phyloP scores from a whole-genome alignment of 2,888 invertebrate genomes.

The Amaurobius ferox region DNA sequence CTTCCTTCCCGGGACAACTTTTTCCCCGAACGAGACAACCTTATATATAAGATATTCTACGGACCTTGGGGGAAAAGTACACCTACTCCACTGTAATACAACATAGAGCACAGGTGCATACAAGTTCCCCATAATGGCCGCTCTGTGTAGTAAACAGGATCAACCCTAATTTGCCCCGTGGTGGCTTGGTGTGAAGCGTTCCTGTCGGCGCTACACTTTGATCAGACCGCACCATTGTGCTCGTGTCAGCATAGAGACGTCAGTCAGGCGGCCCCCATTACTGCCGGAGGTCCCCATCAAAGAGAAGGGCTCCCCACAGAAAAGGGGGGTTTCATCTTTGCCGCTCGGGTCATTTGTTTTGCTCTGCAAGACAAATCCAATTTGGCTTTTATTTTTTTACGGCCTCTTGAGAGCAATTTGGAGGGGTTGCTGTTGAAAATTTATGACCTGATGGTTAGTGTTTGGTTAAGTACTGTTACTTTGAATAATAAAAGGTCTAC shows the following conservation, averaged over 20 bases:
- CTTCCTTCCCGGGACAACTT: too few species aligned
- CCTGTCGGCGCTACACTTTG: slow-evolving; percentile 61
- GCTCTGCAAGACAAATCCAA: slow-evolving; percentile 45
- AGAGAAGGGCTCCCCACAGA: not conserved
- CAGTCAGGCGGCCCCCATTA: slow-evolving; percentile 43
- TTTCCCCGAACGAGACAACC: too few species aligned
- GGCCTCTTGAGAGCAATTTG: slow-evolving; percentile 6
- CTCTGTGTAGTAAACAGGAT: slow-evolving; percentile 6
- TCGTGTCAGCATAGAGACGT: slow-evolving; percentile 70
- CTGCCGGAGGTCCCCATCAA: not conserved
- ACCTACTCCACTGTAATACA: not conserved
- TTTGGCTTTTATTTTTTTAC: slow-evolving; percentile 20
- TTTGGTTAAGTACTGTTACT: not conserved
- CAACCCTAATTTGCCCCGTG: slow-evolving; percentile 48
- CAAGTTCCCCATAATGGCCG: slow-evolving; percentile 11
- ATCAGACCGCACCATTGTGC: slow-evolving; percentile 61
- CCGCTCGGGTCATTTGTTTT: slow-evolving; percentile 63
- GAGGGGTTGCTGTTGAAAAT: not conserved
- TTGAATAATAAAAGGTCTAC: not conserved
- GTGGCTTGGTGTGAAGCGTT: slow-evolving; percentile 62
- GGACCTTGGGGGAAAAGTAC: not conserved
- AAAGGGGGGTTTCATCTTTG: slow-evolving; percentile 62
- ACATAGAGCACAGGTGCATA: not conserved
- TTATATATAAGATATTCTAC: too few species aligned
- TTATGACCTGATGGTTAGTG: not conserved